Evolutionary conservation across 2,888 invertebrate genomes (phyloP), one percentile per base, ranked within the genome.

Genomic region (Meghimatium bilineatum): DNA sequence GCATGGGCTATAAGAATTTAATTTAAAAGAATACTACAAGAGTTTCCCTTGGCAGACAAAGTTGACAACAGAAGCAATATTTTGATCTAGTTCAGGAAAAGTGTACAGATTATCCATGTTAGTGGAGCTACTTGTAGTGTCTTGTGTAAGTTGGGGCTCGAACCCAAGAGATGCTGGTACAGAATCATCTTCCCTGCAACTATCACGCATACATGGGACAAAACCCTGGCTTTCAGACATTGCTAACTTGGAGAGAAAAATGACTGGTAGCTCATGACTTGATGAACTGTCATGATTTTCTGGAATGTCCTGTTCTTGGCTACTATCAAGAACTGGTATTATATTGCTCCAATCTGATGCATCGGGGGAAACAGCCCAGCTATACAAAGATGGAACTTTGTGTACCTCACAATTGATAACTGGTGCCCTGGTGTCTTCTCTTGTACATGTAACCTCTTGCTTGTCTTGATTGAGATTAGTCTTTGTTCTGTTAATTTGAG

Each of bases 31-130:
- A 56, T 36, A 44, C 23, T 72, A 72, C 14, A 72, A 44, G n/a
- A 72, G 1, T 17, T 72, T 44, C 14, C 72, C 72, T 26, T 44
- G 44, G 72, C 72, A 72, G 72, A 72, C 72, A 44, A 49, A 72
- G 44, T 72, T n/a, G n/a, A 72, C 1, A 29, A 72, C n/a, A n/a
- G 72, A n/a, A 44, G 72, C 44, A n/a, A 72, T 36, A 49, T 49
- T 72, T 44, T 72, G 26, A 26, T 72, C n/a, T 3, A 72, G 20
- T n/a, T n/a, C n/a, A 6, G 72, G n/a, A 72, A 2, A n/a, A 2
- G 29, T 3, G 17, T 14, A 29, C 38, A 26, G 72, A 72, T 17
- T 49, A n/a, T 44, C 44, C 6, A 2, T 3, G 29, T 44, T 44
- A 0, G 3, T n/a, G 49, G 49, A 72, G 72, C 14, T n/a, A 1